Conservation (phyloP, 2,797 vertebrate genomes). For the Zonotrichia albicollis region DNA sequence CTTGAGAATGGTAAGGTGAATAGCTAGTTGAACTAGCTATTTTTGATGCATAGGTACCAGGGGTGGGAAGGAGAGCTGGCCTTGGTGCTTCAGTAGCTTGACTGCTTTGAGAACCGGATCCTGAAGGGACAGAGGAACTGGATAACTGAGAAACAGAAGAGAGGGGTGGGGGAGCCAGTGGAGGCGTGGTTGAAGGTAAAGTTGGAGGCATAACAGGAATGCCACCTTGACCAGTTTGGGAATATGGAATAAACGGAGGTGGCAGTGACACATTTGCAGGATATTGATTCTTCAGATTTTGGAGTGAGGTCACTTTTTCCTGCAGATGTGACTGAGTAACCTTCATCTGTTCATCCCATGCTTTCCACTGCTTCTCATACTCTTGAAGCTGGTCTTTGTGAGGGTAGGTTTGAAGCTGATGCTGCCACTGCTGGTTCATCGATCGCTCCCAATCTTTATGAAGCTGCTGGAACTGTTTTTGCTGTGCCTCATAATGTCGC, state of each 20-base stretch:
- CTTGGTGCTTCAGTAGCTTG: conserved; percentile 72
- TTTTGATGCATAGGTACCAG: conserved; percentile 72
- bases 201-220: conserved; percentile 77
- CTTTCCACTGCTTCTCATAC: conserved; percentile 95
- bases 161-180: conserved; percentile 65
- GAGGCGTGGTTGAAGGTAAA: conserved; percentile 69
- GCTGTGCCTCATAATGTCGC: conserved; percentile 90
- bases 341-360: conserved; percentile 98
- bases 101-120: conserved; percentile 69
- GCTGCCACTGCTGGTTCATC: conserved; percentile 91
- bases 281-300: conserved; percentile 85
- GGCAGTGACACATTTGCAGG: conserved; percentile 80
- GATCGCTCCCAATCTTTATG: conserved; percentile 90
- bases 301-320: conserved; percentile 87
- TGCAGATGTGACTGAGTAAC: conserved; percentile 89
- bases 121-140: conserved; percentile 61
- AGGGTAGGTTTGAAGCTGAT: conserved; percentile 92
- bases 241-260: conserved; percentile 81
- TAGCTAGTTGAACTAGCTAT: conserved; percentile 32
- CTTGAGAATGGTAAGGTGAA: conserved; percentile 69
- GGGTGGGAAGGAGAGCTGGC: conserved; percentile 73
- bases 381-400: conserved; percentile 96
- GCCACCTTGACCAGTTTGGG: conserved; percentile 67
- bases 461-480: conserved; percentile 89
- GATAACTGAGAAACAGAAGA: conserved; percentile 72